Evolutionary conservation across 2,113 vertebrate species (phyloP).

Genomic region (Pseudonaja textilis): DNA sequence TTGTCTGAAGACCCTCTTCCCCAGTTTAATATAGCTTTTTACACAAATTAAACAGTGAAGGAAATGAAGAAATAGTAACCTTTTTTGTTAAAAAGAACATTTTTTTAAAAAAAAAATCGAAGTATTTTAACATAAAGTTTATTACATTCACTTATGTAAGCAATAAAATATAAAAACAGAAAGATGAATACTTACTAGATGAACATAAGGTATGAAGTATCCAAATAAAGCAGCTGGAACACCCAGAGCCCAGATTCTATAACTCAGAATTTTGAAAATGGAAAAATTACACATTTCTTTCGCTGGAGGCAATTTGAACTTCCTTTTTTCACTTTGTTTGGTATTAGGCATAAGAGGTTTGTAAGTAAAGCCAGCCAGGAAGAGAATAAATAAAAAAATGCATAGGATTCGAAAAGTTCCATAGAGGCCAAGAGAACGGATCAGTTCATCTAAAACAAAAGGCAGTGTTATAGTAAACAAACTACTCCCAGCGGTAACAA

Average conservation of each 20-base stretch:
- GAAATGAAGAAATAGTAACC: not conserved
- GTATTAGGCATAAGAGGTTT: slow-evolving; percentile 73
- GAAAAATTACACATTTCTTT: slow-evolving; percentile 84
- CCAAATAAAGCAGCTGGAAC: slow-evolving; percentile 93
- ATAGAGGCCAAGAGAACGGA: slow-evolving; percentile 65
- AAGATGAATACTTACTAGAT: slow-evolving; percentile 81
- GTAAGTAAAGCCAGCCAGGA: slow-evolving; percentile 91
- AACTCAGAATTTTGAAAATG: slow-evolving; percentile 87
- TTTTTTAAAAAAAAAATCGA: not conserved
- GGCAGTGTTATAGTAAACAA: slow-evolving; percentile 89
- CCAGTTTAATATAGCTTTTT: not conserved
- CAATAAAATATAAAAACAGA: not conserved
- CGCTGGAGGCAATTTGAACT: slow-evolving; percentile 58
- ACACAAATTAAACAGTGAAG: not conserved
- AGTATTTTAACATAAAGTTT: not conserved
- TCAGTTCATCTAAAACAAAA: slow-evolving; percentile 74
- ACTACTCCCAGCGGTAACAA: slow-evolving; percentile 95
- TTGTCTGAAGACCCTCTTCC: not conserved
- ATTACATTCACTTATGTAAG: not conserved
- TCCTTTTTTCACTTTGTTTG: slow-evolving; percentile 58
- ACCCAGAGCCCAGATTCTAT: slow-evolving; percentile 92
- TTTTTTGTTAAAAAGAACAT: not conserved
- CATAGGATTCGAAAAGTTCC: slow-evolving; percentile 83
- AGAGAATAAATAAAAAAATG: slow-evolving; percentile 84
- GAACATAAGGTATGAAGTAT: slow-evolving; percentile 97